A percentile compares a stretch with the other conserved stretches of the same genome.
These are phyloP conservation scores for Ennomos fuscantarius DNA, from an alignment of 2,888 invertebrate species.

Conservation along the genomic window DNA sequence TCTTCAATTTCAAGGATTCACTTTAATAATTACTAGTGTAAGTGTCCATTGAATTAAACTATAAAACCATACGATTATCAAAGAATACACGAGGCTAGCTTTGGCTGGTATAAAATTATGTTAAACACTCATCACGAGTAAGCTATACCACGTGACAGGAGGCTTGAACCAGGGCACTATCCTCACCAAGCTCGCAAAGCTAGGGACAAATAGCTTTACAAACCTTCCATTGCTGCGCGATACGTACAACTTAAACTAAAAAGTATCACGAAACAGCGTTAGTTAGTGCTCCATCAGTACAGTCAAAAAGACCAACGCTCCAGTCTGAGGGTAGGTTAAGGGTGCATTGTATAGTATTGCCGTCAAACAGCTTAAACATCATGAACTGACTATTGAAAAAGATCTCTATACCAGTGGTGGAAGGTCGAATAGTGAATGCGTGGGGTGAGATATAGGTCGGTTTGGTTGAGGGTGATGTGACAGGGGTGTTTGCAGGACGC, in stretches of 20 bases:
- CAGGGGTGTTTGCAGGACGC: conserved; percentile 80
- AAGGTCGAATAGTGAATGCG: conserved; percentile 40
- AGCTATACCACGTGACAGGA: conserved; percentile 33
- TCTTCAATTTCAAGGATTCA: not conserved
- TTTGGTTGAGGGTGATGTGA: conserved; percentile 58
- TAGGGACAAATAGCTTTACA: not conserved
- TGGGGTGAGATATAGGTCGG: conserved; percentile 51
- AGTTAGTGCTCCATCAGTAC: conserved; percentile 39
- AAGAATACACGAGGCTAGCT: conserved; percentile 1
- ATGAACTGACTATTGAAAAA: conserved; percentile 24
- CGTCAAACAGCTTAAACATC: conserved; percentile 47
- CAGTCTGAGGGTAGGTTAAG: conserved; percentile 74
- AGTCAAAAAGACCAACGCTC: conserved; percentile 40
- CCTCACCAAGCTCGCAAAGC: conserved; percentile 16
- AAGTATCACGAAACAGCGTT: conserved; percentile 45
- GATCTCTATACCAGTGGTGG: conserved; percentile 14
- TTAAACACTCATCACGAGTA: conserved; percentile 25
- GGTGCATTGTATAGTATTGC: conserved; percentile 75
- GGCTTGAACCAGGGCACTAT: conserved; percentile 30
- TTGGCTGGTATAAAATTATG: conserved; percentile 31
- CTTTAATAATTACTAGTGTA: not conserved
- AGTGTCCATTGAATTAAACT: no score
- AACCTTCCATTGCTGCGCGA: conserved; percentile 19
- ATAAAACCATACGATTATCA: not conserved
- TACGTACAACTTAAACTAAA: not conserved